Evolutionary conservation across 2,113 vertebrate species (phyloP).

Genomic region (Oncorhynchus keta): DNA sequence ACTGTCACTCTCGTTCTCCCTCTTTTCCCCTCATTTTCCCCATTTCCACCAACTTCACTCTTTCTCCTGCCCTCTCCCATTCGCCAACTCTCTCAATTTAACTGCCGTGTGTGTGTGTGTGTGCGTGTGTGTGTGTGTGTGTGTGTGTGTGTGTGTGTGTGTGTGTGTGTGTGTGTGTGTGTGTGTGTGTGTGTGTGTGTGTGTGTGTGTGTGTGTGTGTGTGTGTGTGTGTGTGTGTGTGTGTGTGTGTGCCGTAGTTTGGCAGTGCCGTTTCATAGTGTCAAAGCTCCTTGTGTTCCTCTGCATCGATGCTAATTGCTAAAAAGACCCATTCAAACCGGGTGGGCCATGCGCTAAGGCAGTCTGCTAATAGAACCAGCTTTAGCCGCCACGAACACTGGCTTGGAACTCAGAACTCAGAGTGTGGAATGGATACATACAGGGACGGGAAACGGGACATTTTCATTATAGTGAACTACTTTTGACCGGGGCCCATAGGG

Average conservation of each 20-base stretch:
- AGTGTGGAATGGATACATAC: not conserved
- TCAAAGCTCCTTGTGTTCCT: not conserved
- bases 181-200: conserved; percentile 1
- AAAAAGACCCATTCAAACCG: conserved; percentile 40
- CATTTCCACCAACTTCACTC: conserved; percentile 24
- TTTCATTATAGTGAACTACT: not conserved
- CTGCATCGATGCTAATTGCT: conserved; percentile 40
- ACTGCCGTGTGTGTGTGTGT: conserved; percentile 8
- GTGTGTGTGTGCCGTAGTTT: conserved; percentile 23
- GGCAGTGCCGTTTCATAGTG: conserved; percentile 12
- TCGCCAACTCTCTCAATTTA: not conserved
- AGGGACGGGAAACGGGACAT: not conserved
- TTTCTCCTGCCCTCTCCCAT: conserved; percentile 21
- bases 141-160: conserved; percentile 14
- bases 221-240: conserved; percentile 13
- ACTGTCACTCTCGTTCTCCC: conserved; percentile 7
- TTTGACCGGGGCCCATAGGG: too few relatives aligned
- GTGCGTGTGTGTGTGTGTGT: conserved; percentile 18
- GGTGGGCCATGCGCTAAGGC: conserved; percentile 21
- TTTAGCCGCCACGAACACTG: conserved; percentile 17
- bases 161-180: conserved; percentile 9
- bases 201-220: conserved; percentile 16
- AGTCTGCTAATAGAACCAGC: conserved; percentile 37
- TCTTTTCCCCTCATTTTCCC: conserved; percentile 15
- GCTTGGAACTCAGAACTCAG: conserved; percentile 12